Conservation (phyloP, 2,888 invertebrate species). For the Phyto melanocephala region DNA sequence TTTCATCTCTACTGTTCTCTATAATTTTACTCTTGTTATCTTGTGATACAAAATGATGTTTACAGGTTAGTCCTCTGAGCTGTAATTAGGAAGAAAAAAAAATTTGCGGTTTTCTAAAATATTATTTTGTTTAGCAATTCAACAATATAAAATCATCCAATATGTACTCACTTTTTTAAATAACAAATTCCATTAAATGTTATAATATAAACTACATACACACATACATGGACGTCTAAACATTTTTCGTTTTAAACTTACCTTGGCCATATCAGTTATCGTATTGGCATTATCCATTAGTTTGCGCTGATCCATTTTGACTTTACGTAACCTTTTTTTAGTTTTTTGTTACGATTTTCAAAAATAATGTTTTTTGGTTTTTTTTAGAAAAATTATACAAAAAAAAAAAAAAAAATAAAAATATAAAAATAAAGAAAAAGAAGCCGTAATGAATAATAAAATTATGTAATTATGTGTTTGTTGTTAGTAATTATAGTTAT, state of each 20-base stretch:
- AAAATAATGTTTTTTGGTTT: too few relatives aligned
- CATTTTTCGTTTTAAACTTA: conserved; percentile 80
- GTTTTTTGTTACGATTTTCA: conserved; percentile 39
- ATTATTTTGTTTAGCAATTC: too few relatives aligned
- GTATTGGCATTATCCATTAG: conserved; percentile 99
- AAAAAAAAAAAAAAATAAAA: conserved; percentile 61
- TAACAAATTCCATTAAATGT: conserved; percentile 31
- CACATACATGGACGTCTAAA: background rate
- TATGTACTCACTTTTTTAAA: too few relatives aligned
- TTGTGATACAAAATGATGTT: too few relatives aligned
- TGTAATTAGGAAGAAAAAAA: too few relatives aligned
- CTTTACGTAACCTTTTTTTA: conserved; percentile 91
- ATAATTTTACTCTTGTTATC: too few relatives aligned
- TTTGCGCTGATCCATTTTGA: conserved; percentile 99
- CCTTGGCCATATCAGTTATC: conserved; percentile 99
- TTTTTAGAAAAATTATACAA: conserved; percentile 56
- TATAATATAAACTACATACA: too few relatives aligned
- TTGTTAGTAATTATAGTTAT: conserved; percentile 21
- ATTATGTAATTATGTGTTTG: conserved; percentile 23
- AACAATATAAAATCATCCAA: too few relatives aligned
- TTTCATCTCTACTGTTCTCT: too few relatives aligned
- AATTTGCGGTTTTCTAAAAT: too few relatives aligned
- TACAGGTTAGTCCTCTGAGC: too few relatives aligned
- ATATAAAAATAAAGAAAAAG: conserved; percentile 60
- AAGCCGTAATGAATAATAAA: conserved; percentile 62